Base-by-base conservation (phyloP, 2,797 vertebrate genomes). In the Sebastes kiyomatsui region DNA sequence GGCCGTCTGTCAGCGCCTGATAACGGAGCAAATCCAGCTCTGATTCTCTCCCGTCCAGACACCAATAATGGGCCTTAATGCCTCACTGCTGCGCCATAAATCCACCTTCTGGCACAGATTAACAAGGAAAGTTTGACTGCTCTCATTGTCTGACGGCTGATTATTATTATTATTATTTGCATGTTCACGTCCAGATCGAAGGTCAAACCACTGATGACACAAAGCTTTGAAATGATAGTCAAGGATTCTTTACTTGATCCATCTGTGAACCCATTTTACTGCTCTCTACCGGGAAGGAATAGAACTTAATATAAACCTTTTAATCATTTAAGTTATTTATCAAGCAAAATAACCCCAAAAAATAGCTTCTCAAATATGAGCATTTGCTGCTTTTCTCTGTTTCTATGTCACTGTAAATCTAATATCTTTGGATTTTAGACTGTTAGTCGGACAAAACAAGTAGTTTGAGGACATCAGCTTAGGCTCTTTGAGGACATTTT, bases 1-100 rank as follows among this genome's bases (percentile, higher is more conserved):
- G 67, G 81, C 75, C 86, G 65, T 13, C 93, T 95, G 95, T 94
- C 93, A 93, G 85, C 82, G 88, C 81, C 95, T 92, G 93, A 95
- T 95, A 92, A 91, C 71, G 56, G 62, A 42, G 64, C 67, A 77
- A 81, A 88, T 81, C 87, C 81, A 79, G 72, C 87, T 77, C 77
- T 84, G 84, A 90, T 38, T 80, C 84, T 87, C 86, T 90, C 87
- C 81, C 86, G 75, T 94, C 88, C 91, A 85, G 82, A 86, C 85
- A 12, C 68, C 84, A 81, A 72, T 87, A 85, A 87, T 42, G 75
- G 71, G 72, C 70, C 82, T 73, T 84, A 83, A 87, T 80, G 90
- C 81, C 77, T 85, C 84, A 35, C 32, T 6, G 77, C 83, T 60
- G 80, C 38, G 14, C 33, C 68, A 67, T 72, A 84, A 89, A 88